phyloP scores from a whole-genome alignment of 1,140 invertebrate species.

The Formica selysi region DNA sequence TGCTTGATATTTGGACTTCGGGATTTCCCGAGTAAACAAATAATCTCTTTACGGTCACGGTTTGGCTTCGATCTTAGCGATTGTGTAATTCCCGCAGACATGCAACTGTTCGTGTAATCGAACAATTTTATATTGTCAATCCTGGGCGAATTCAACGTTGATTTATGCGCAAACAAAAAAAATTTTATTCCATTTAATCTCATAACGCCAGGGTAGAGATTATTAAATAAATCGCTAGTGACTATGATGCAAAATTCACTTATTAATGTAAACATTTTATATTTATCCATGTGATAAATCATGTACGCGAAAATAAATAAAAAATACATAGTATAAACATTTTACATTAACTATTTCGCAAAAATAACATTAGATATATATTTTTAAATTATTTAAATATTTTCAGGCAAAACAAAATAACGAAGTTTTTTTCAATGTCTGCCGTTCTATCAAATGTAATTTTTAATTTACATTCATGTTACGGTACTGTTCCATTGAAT shows the following conservation, averaged over 20 bases:
- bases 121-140: slow-evolving; percentile 11
- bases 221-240: background rate
- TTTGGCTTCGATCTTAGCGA: slow-evolving; percentile 11
- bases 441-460: background rate
- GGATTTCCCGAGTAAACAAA: background rate
- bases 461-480: background rate
- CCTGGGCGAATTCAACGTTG: background rate
- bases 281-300: background rate
- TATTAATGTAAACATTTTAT: background rate
- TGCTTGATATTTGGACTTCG: slow-evolving; percentile 11
- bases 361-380: background rate
- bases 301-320: background rate
- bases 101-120: slow-evolving; percentile 2
- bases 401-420: background rate
- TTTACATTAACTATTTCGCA: too few species aligned
- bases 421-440: background rate
- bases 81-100: background rate
- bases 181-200: background rate
- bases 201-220: background rate
- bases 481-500: background rate
- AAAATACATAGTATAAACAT: background rate
- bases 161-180: background rate
- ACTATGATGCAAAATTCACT: background rate
- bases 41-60: slow-evolving; percentile 12
- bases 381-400: background rate